Evolutionary conservation across 2,797 vertebrate genomes (phyloP), one percentile per base, ranked within the genome.

Genomic region (Petrocephalus schoutedeni): DNA sequence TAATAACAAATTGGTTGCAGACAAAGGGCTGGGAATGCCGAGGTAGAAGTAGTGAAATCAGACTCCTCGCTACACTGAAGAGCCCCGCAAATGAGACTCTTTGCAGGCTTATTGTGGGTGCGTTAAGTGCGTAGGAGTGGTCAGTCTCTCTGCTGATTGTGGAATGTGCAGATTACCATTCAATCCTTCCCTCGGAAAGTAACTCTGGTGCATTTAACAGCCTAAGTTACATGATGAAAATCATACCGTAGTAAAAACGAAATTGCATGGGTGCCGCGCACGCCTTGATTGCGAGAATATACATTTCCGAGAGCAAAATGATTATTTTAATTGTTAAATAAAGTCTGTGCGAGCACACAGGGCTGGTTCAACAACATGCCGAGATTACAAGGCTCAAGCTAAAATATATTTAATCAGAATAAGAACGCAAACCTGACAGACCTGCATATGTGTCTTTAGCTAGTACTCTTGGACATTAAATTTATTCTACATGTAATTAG

Each of bases 251-350:
- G 19, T 9, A 59, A 45, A 28, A 58, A 23, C 6, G 64, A 71
- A 77, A 77, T 49, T 77, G 36, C 71, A 9, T 36, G 64, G 64
- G 71, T 0, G 16, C 32, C 1, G 16, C 1, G 19, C 67, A 16
- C 67, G 28, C 28, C 14, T n/a, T 77, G 71, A 77, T 49, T 77
- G 36, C 2, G 7, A 49, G 41, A 1, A 77, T 77, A 49, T 49
- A 77, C 32, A 49, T 49, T 77, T 77, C 71, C 5, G 9, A 77
- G 41, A 9, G 36, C 19, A 77, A 77, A 49, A 77, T 77, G 36
- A 77, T 77, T 77, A 49, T 77, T 77, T 77, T 77, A 77, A 41
- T 77, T n/a, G 71, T 77, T 41, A 77, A 77, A 77, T 77, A 45
- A 77, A 77, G 71, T 77, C 71, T 45, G 36, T 19, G 71, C 3